phyloP scores from a whole-genome alignment of 2,888 invertebrate species.

The Hirtodrosophila alboralis region DNA sequence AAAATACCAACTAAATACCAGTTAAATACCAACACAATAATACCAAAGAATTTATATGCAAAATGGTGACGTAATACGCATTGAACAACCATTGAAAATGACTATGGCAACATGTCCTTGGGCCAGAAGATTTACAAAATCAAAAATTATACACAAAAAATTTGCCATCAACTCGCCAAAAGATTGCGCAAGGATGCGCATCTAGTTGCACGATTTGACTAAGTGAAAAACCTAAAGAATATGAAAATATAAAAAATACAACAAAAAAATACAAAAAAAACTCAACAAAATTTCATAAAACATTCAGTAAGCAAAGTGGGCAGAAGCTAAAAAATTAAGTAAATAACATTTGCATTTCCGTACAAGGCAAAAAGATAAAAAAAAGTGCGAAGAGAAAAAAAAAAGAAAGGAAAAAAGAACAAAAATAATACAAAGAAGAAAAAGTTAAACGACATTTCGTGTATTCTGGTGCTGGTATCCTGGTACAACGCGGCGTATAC shows the following conservation, averaged over 20 bases:
- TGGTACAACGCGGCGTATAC: constrained; percentile 55
- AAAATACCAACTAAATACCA: constrained; percentile 27
- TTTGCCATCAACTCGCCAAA: constrained; percentile 69
- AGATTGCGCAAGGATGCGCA: constrained; percentile 72
- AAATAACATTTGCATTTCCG: constrained; percentile 71
- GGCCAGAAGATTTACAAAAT: constrained; percentile 80
- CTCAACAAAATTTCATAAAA: constrained; percentile 43
- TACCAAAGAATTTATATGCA: constrained; percentile 16
- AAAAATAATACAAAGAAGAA: constrained; percentile 6
- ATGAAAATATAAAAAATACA: constrained; percentile 7
- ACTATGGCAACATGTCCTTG: constrained; percentile 71
- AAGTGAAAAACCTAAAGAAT: constrained; percentile 43
- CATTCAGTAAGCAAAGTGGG: constrained; percentile 28
- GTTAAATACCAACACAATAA: constrained; percentile 20
- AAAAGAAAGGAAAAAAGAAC: constrained; percentile 6
- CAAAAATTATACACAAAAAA: constrained; percentile 72
- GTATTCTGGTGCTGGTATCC: constrained; percentile 21
- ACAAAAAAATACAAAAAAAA: constrained; percentile 11
- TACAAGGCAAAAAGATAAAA: constrained; percentile 9
- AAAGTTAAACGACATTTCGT: constrained; percentile 38
- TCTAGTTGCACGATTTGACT: constrained; percentile 54
- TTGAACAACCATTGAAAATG: background rate
- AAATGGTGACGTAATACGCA: constrained; percentile 70
- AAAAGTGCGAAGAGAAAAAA: constrained; percentile 29
- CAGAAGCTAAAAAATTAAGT: constrained; percentile 44